Conservation (phyloP, 2,797 vertebrate species). For the Erithacus rubecula region DNA sequence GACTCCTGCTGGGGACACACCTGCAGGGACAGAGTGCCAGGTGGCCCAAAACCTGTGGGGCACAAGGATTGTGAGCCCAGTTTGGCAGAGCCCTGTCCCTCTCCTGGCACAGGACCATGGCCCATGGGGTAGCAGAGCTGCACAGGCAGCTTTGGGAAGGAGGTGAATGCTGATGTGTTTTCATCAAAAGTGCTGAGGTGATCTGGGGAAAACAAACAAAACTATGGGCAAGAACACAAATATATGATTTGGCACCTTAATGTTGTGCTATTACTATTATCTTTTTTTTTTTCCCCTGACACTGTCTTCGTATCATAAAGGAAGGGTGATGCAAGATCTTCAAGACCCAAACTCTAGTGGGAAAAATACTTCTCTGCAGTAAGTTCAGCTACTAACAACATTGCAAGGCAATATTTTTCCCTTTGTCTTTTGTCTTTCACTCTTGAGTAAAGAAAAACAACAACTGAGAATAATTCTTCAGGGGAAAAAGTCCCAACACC, state of each 20-base stretch:
- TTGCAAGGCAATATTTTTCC: neutral
- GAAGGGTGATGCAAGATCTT: neutral
- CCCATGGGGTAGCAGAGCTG: accelerated
- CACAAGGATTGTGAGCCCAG: neutral
- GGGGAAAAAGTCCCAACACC: neutral
- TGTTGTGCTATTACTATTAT: neutral
- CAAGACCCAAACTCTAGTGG: neutral
- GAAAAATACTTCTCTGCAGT: neutral
- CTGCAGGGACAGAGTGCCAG: neutral
- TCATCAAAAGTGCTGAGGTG: neutral
- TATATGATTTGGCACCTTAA: neutral
- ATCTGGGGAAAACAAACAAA: neutral
- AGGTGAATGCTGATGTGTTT: neutral
- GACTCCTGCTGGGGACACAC: accelerated
- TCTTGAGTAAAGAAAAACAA: neutral
- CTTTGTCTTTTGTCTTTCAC: neutral
- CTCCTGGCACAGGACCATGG: too few species aligned
- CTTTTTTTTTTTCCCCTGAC: neutral
- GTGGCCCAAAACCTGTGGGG: neutral
- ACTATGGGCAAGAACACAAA: neutral
- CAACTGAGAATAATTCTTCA: neutral
- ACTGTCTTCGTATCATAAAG: neutral
- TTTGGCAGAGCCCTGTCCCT: neutral
- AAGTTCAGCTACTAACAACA: neutral
- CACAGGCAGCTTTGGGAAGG: neutral